A percentile compares a stretch with the other conserved stretches of the same genome.
phyloP scores from a whole-genome alignment of 2,797 vertebrate genomes.

The Luscinia megarhynchos region DNA sequence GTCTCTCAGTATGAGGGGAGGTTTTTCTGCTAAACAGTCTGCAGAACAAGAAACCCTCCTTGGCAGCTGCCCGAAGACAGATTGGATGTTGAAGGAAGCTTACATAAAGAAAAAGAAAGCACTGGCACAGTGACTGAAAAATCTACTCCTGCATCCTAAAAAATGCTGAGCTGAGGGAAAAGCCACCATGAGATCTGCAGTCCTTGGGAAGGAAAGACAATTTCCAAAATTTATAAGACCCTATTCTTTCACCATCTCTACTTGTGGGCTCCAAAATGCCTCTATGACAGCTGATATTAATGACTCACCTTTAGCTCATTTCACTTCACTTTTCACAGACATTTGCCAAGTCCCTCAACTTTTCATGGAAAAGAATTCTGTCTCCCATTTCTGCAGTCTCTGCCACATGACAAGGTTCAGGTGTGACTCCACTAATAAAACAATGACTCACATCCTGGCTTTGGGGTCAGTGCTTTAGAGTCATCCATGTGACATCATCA shows the following conservation, averaged over 20 bases:
- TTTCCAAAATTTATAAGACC: not conserved
- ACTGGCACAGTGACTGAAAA: slow-evolving; percentile 27
- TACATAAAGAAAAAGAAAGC: slow-evolving; percentile 39
- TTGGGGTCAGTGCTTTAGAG: not conserved
- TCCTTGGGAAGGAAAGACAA: not conserved
- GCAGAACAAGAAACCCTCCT: slow-evolving; percentile 24
- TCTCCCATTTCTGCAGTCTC: not conserved
- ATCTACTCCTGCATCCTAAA: not conserved
- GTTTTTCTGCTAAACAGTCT: slow-evolving; percentile 24
- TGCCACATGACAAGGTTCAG: not conserved
- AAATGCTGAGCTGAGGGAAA: slow-evolving; percentile 41
- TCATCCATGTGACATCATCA: not conserved
- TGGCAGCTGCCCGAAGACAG: slow-evolving; percentile 22
- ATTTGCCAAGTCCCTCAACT: not conserved
- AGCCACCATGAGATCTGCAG: not conserved
- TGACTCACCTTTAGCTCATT: not conserved
- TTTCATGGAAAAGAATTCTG: not conserved
- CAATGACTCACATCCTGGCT: not conserved
- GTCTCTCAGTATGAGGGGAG: not conserved
- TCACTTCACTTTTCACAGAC: slow-evolving; percentile 13
- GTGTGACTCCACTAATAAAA: slow-evolving; percentile 15
- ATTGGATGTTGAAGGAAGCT: slow-evolving; percentile 38
- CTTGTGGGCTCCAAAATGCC: not conserved
- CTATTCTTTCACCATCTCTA: not conserved
- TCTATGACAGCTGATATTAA: not conserved